phyloP scores from a whole-genome alignment of 2,113 vertebrate species.

The Sturnira hondurensis region DNA sequence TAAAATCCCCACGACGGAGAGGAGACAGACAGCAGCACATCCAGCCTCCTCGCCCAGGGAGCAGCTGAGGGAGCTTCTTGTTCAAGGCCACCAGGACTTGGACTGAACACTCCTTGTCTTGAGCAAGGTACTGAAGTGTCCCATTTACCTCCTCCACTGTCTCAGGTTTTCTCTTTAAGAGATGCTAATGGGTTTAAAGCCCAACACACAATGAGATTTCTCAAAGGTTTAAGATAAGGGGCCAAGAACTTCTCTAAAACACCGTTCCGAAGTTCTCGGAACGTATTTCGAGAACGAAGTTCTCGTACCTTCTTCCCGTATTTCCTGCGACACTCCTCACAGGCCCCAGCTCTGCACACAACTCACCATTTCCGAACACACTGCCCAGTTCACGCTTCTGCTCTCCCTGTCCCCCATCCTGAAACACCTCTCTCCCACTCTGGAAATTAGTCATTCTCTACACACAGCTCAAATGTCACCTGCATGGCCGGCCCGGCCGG shows the following conservation, averaged over 20 bases:
- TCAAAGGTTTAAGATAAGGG: not conserved
- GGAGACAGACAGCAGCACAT: not conserved
- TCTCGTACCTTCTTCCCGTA: not conserved
- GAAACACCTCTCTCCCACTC: not conserved
- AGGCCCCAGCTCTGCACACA: not conserved
- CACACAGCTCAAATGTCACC: not conserved
- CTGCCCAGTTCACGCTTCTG: not conserved
- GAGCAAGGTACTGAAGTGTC: not conserved
- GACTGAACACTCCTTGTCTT: not conserved
- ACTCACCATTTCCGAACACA: not conserved
- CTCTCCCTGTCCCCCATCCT: not conserved
- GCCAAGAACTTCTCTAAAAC: not conserved
- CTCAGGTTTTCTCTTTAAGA: not conserved
- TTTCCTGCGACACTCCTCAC: not conserved
- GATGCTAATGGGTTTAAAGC: not conserved
- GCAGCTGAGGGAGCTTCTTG: not conserved
- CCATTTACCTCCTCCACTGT: not conserved
- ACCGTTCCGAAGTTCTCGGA: not conserved
- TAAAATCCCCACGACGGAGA: not conserved
- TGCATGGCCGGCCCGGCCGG: not conserved
- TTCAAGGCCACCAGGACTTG: not conserved
- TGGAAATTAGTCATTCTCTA: not conserved
- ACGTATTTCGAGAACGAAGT: no score
- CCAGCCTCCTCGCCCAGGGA: not conserved
- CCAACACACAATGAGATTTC: not conserved